Percentiles rank a stretch among this genome's conserved stretches.
phyloP scores from a whole-genome alignment of 2,113 vertebrate genomes.

The Forbesichthys papilliferus region DNA sequence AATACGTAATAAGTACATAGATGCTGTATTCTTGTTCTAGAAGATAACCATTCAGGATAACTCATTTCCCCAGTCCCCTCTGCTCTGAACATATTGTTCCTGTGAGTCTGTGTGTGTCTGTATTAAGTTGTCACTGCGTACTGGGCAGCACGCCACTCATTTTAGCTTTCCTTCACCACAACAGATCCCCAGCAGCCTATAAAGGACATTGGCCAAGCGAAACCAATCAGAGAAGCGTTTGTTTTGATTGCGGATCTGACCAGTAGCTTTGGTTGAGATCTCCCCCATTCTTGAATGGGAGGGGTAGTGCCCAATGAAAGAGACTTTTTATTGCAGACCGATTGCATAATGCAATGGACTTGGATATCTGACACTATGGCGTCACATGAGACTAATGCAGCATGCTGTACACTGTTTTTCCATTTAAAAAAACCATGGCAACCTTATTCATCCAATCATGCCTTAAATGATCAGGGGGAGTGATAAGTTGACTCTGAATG shows the following conservation, averaged over 20 bases:
- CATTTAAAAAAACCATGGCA: slow-evolving; percentile 26
- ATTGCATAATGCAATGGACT: slow-evolving; percentile 51
- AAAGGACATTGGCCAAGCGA: slow-evolving; percentile 8
- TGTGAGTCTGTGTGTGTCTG: slow-evolving; percentile 29
- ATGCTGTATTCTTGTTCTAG: slow-evolving; percentile 23
- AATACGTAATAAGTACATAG: slow-evolving; percentile 11
- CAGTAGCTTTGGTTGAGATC: slow-evolving; percentile 21
- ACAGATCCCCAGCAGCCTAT: neutral
- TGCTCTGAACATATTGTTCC: slow-evolving; percentile 23
- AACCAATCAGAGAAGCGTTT: slow-evolving; percentile 6
- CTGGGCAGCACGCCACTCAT: slow-evolving; percentile 29
- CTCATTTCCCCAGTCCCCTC: slow-evolving; percentile 32
- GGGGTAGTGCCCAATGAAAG: slow-evolving; percentile 13
- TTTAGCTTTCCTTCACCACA: slow-evolving; percentile 13
- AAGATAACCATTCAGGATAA: slow-evolving; percentile 31
- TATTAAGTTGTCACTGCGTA: slow-evolving; percentile 19
- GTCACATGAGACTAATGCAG: slow-evolving; percentile 47
- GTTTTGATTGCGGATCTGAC: slow-evolving; percentile 23
- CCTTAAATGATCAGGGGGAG: slow-evolving; percentile 59
- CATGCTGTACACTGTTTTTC: slow-evolving; percentile 41
- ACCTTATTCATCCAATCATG: slow-evolving; percentile 61
- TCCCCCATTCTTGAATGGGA: slow-evolving; percentile 18
- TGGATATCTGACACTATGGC: slow-evolving; percentile 45
- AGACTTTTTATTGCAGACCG: slow-evolving; percentile 38
- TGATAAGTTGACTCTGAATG: slow-evolving; percentile 23